phyloP scores from a whole-genome alignment of 2,113 vertebrate species.

The Tonatia bakeri region DNA sequence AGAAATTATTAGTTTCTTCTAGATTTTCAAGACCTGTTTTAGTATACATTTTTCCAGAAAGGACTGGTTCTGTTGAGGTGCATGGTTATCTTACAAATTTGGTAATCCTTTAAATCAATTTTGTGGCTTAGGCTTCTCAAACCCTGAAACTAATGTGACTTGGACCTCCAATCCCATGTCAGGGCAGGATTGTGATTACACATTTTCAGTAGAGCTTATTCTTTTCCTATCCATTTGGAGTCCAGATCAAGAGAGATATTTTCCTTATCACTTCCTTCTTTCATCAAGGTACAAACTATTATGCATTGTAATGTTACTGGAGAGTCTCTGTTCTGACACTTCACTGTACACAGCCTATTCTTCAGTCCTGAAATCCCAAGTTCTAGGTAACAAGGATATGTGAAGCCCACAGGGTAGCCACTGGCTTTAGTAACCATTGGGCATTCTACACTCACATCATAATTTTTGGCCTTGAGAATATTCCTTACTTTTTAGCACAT shows the following conservation, averaged over 20 bases:
- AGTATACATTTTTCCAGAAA: background rate
- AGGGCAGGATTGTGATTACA: background rate
- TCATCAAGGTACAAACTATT: background rate
- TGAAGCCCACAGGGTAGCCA: background rate
- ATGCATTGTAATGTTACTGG: fast-evolving
- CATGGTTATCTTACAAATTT: background rate
- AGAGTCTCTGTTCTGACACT: background rate
- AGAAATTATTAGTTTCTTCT: background rate
- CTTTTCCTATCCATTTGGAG: background rate
- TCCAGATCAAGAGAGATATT: background rate
- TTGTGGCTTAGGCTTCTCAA: background rate
- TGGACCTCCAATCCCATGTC: background rate
- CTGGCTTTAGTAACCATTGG: background rate
- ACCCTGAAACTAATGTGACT: background rate
- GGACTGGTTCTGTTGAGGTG: background rate
- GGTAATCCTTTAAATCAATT: background rate
- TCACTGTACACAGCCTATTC: background rate
- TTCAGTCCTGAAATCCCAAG: background rate
- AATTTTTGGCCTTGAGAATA: background rate
- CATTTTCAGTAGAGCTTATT: background rate
- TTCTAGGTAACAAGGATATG: background rate
- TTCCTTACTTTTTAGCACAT: background rate
- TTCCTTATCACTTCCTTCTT: background rate
- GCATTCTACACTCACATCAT: background rate
- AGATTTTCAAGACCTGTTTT: background rate